Conservation (phyloP, 2,113 vertebrate genomes). For the Podarcis muralis region DNA sequence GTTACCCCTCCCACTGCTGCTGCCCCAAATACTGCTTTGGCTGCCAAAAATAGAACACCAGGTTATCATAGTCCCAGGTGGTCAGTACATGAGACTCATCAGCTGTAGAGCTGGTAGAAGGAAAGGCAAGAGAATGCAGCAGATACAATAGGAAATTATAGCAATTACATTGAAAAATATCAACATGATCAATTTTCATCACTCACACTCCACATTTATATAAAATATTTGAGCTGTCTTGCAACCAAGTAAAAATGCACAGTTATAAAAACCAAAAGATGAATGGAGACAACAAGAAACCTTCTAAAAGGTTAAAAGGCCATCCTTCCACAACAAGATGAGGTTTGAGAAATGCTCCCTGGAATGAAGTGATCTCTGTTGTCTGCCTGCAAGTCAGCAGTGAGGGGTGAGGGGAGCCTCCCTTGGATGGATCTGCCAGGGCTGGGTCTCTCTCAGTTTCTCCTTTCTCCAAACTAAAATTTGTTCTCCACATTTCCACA, state of each 20-base stretch:
- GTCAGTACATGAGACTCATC: background rate
- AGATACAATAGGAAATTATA: background rate
- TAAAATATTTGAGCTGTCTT: background rate
- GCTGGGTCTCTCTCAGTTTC: too few relatives aligned
- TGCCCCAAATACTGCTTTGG: background rate
- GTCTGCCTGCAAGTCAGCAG: background rate
- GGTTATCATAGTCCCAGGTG: constrained; percentile 4
- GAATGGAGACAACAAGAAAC: background rate
- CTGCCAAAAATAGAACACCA: constrained; percentile 17
- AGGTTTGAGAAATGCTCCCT: background rate
- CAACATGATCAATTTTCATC: background rate
- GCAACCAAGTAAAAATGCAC: background rate
- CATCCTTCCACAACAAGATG: background rate
- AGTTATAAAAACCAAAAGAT: background rate
- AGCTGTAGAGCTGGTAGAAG: accelerated
- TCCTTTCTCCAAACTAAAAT: too few relatives aligned
- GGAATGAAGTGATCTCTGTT: background rate
- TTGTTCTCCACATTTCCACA: too few relatives aligned
- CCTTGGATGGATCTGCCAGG: background rate
- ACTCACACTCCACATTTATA: background rate
- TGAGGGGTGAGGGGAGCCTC: background rate
- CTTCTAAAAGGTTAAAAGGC: background rate
- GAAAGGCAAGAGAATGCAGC: background rate
- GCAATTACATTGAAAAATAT: background rate
- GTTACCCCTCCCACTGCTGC: background rate